Evolutionary conservation across 2,888 invertebrate genomes (phyloP), one percentile per base, ranked within the genome.

Genomic region (Leptinotarsa peninsularis): DNA sequence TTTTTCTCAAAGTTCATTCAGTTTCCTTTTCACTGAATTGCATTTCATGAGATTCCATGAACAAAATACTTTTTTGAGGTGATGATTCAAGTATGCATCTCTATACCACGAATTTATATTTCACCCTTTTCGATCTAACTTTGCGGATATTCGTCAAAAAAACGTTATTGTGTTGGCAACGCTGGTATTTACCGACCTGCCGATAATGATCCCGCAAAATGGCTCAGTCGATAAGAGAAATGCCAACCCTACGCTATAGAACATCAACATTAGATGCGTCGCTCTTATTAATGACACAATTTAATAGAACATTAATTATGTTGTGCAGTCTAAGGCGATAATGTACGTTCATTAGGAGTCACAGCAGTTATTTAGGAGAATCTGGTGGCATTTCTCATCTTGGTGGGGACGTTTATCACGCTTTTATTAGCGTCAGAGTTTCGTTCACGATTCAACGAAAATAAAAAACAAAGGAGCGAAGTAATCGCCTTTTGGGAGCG

Each of bases 141-240:
- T 43, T 43, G 43, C 2, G 43, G 43, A 43, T 43, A 10, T 10
- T 43, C 43, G 3, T 10, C 43, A 43, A 43, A 43, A 10, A 43
- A 43, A 43, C 43, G 2, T 10, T 3, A 43, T 43, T 43, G 43
- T 10, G 43, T 43, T 43, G 43, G 43, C 43, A 43, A 43, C 43
- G 3, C 43, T 10, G 43, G 43, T 43, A 10, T 84, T 81, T 78
- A 78, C 80, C 81, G 83, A 80, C 79, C 78, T 76, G 76, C 83
- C 84, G 84, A 85, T 86, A 86, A 86, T 86, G 85, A 86, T 83
- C 82, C 84, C 82, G 75, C 84, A 83, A 84, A 80, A 86, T 85
- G 84, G 85, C 81, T 81, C 82, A 83, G 85, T 85, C 86, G 85
- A 85, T 85, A 85, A 70, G 43, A 56, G 58, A 83, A 63, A 72